phyloP scores from a whole-genome alignment of 2,888 invertebrate species.

The Heliconius erato region DNA sequence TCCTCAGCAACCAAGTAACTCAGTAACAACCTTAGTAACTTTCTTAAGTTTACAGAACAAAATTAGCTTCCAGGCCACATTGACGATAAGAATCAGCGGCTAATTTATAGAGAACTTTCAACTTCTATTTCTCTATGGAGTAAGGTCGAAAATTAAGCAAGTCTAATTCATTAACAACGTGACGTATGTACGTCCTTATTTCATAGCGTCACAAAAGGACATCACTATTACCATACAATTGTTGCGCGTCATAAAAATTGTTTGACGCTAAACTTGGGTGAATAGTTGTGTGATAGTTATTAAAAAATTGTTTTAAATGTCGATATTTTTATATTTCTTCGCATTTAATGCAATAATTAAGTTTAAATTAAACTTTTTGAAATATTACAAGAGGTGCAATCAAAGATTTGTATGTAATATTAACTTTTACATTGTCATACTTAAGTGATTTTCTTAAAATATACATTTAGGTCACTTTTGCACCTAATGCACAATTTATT shows the following conservation, averaged over 20 bases:
- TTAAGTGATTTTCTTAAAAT: no score
- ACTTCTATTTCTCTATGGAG: conserved; percentile 40
- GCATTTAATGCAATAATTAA: neutral
- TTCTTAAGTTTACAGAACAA: conserved; percentile 52
- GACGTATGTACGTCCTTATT: conserved; percentile 68
- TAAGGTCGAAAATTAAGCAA: conserved; percentile 45
- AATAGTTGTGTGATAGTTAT: conserved; percentile 49
- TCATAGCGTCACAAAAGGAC: conserved; percentile 75
- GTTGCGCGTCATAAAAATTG: conserved; percentile 68
- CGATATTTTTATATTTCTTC: conserved; percentile 33
- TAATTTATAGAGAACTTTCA: conserved; percentile 36
- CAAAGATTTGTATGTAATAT: no score
- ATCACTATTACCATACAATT: conserved; percentile 82
- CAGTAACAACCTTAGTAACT: conserved; percentile 43
- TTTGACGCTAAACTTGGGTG: conserved; percentile 49
- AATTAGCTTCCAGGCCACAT: conserved; percentile 55
- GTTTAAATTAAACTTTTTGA: no score
- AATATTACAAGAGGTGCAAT: no score
- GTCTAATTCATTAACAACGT: conserved; percentile 53
- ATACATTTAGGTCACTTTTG: no score
- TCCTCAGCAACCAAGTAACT: neutral
- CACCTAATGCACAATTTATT: no score
- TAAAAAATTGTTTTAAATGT: conserved; percentile 11
- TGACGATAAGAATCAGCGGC: conserved; percentile 53
- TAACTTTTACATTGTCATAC: no score